A percentile compares a stretch with the other conserved stretches of the same genome.
Conservation (phyloP, 2,888 invertebrate species). For the Calliscelio sp. region DNA sequence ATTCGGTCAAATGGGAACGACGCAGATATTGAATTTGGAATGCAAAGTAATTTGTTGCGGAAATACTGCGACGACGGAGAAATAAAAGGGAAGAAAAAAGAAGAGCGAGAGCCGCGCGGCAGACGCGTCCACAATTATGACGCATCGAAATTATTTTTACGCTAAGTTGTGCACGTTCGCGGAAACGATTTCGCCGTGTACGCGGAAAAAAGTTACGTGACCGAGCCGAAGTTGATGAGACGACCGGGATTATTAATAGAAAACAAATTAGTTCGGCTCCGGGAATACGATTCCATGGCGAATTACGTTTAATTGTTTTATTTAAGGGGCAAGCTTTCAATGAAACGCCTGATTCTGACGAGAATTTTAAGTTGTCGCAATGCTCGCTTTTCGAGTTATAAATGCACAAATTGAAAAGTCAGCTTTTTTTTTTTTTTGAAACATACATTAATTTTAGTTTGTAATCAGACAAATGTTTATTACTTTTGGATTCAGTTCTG, state of each 20-base stretch:
- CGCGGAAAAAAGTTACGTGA: slow-evolving; percentile 67
- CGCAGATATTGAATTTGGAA: slow-evolving; percentile 66
- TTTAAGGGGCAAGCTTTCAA: slow-evolving; percentile 15
- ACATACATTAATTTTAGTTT: too few species aligned
- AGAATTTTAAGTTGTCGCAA: too few species aligned
- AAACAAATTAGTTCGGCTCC: slow-evolving; percentile 56
- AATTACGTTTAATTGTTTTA: slow-evolving; percentile 55
- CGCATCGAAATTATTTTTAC: slow-evolving; percentile 62
- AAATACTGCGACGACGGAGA: slow-evolving; percentile 47
- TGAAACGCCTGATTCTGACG: too few species aligned
- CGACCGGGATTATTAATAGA: slow-evolving; percentile 61
- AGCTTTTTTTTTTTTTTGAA: too few species aligned
- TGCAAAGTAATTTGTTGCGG: slow-evolving; percentile 72
- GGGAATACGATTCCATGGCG: slow-evolving; percentile 16
- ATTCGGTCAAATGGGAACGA: slow-evolving; percentile 70
- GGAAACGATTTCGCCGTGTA: slow-evolving; percentile 60
- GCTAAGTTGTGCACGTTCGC: slow-evolving; percentile 52
- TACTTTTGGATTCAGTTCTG: too few species aligned
- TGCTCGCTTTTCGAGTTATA: too few species aligned
- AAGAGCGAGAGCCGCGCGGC: background rate
- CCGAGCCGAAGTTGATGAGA: slow-evolving; percentile 40
- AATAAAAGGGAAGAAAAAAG: slow-evolving; percentile 1
- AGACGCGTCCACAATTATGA: slow-evolving; percentile 59
- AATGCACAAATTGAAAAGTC: too few species aligned
- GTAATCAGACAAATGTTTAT: too few species aligned